Percentiles rank a stretch among this genome's conserved stretches.
phyloP scores from a whole-genome alignment of 2,888 invertebrate species.

The Alcis repandata region DNA sequence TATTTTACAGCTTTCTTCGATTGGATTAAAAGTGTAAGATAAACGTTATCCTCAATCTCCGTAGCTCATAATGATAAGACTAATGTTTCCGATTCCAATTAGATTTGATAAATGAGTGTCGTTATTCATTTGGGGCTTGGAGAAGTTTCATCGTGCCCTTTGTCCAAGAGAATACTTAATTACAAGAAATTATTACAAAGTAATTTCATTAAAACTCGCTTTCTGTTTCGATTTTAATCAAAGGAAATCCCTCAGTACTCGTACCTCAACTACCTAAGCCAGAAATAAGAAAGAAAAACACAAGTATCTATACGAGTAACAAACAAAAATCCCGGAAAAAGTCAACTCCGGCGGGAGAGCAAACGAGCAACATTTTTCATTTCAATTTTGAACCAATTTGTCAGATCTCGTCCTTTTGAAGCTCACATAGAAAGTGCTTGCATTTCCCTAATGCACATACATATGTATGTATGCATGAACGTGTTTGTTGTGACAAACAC shows the following conservation, averaged over 20 bases:
- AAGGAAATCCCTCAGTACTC: no score
- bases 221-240: constrained; percentile 15
- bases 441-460: constrained; percentile 33
- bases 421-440: constrained; percentile 12
- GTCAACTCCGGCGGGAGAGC: neutral
- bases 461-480: constrained; percentile 12
- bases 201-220: constrained; percentile 32
- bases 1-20: constrained; percentile 24
- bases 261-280: no score
- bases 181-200: constrained; percentile 33
- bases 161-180: constrained; percentile 43
- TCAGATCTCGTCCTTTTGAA: constrained; percentile 3
- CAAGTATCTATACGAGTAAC: neutral
- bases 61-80: constrained; percentile 28
- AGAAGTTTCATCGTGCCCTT: constrained; percentile 37
- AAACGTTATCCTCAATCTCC: constrained; percentile 21
- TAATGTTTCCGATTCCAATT: constrained; percentile 42
- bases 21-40: constrained; percentile 18
- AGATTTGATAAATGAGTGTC: constrained; percentile 43
- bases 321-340: constrained; percentile 15
- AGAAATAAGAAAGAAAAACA: neutral
- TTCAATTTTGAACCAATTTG: constrained; percentile 20
- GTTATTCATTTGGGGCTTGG: constrained; percentile 43
- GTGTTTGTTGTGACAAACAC: constrained; percentile 29
- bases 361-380: constrained; percentile 22